Evolutionary conservation across 2,797 vertebrate genomes (phyloP).

Genomic region (Notolabrus celidotus): DNA sequence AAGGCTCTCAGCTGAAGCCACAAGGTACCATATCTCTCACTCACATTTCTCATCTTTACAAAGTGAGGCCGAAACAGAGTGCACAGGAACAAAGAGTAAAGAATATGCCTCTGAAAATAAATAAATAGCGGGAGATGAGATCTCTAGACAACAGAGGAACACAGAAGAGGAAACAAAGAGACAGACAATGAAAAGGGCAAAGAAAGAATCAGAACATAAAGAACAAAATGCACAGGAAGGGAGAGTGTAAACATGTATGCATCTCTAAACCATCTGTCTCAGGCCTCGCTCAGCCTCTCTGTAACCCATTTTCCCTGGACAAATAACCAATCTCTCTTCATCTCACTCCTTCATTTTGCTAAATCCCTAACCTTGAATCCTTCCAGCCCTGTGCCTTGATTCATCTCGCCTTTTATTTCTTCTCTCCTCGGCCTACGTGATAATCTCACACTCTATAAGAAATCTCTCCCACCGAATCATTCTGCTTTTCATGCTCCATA

Average conservation of each 20-base stretch:
- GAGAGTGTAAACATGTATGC: conserved; percentile 8
- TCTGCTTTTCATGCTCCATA: conserved; percentile 50
- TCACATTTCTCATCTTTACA: conserved; percentile 14
- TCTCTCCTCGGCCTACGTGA: conserved; percentile 37
- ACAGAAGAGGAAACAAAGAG: not conserved
- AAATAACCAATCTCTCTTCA: conserved; percentile 34
- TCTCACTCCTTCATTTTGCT: conserved; percentile 22
- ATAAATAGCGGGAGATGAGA: conserved; percentile 33
- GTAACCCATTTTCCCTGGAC: not conserved
- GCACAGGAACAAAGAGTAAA: conserved; percentile 21
- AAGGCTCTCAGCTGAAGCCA: conserved; percentile 38
- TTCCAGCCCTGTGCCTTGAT: conserved; percentile 5
- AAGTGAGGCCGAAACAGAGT: conserved; percentile 17
- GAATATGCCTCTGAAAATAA: conserved; percentile 21
- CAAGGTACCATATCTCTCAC: not conserved
- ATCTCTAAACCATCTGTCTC: conserved; percentile 17
- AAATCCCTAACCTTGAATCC: conserved; percentile 44
- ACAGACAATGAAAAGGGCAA: conserved; percentile 6
- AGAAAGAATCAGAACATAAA: not conserved
- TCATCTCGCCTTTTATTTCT: conserved; percentile 31
- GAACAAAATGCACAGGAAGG: not conserved
- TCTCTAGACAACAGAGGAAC: conserved; percentile 19
- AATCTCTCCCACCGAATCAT: conserved; percentile 48
- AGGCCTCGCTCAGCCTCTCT: conserved; percentile 55
- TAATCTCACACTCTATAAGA: conserved; percentile 72